Evolutionary conservation across 1,140 invertebrate genomes (phyloP).

Genomic region (Drosophila auraria): DNA sequence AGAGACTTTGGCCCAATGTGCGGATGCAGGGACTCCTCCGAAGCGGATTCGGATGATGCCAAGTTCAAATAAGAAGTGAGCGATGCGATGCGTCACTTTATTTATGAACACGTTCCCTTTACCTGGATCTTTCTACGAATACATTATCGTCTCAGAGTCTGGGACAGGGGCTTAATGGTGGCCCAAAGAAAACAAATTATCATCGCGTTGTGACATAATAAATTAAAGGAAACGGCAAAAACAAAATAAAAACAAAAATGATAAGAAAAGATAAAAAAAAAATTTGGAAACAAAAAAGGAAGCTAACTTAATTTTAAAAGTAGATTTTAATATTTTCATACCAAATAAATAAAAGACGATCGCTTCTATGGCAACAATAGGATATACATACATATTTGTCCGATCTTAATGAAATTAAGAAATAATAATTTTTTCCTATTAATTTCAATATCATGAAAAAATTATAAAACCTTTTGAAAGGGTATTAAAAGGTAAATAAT

Average conservation of each 20-base stretch:
- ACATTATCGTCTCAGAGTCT: constrained; percentile 13
- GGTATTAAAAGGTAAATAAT: too few species aligned
- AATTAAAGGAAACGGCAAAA: background rate
- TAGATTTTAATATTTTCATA: too few species aligned
- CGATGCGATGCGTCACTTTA: constrained; percentile 32
- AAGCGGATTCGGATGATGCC: constrained; percentile 21
- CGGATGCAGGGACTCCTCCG: constrained; percentile 34
- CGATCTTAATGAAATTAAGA: too few species aligned
- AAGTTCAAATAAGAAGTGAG: constrained; percentile 28
- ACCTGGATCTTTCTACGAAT: constrained; percentile 36
- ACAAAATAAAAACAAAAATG: background rate
- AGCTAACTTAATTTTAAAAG: too few species aligned
- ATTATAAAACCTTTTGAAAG: too few species aligned
- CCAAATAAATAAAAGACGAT: too few species aligned
- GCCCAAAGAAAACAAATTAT: background rate
- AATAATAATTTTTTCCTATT: too few species aligned
- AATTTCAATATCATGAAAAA: too few species aligned
- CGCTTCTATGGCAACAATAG: too few species aligned
- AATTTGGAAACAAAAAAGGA: background rate
- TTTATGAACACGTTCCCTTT: constrained; percentile 28
- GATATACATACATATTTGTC: too few species aligned
- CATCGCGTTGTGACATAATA: constrained; percentile 20
- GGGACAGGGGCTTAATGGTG: constrained; percentile 17
- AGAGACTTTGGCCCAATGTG: constrained; percentile 16
- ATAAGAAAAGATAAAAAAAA: background rate